Conservation (phyloP, 2,113 vertebrate species). For the Marcusenius ussheri region DNA sequence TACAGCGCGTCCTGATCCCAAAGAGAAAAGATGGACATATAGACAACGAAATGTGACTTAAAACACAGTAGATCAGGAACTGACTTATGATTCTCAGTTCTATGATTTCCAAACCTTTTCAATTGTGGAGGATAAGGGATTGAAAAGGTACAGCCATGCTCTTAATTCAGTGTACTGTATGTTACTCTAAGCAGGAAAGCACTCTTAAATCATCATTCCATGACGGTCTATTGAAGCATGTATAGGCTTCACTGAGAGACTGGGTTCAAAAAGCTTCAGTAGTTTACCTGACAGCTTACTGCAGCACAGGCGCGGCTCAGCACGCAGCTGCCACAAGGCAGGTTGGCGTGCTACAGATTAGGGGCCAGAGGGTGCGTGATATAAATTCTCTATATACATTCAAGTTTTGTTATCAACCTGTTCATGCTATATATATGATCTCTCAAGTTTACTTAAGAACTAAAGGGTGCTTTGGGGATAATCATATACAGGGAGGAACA, state of each 20-base stretch:
- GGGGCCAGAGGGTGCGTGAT: background rate
- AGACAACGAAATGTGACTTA: background rate
- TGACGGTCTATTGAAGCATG: background rate
- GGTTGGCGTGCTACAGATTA: background rate
- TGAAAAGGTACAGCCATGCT: background rate
- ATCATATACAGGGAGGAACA: background rate
- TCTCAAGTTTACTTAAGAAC: background rate
- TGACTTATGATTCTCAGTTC: background rate
- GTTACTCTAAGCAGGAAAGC: background rate
- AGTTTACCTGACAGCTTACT: background rate
- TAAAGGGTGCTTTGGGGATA: background rate
- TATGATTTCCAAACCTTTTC: background rate
- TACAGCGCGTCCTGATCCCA: background rate
- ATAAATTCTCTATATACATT: background rate
- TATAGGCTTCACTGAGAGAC: background rate
- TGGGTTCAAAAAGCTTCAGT: background rate
- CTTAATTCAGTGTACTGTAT: background rate
- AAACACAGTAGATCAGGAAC: background rate
- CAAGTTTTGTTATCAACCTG: background rate
- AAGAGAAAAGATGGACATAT: background rate
- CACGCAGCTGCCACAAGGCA: background rate
- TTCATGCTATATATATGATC: background rate
- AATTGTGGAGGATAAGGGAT: background rate
- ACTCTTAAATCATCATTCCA: background rate
- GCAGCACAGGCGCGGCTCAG: background rate